phyloP scores from a whole-genome alignment of 2,113 vertebrate genomes.

The Notiomystis cincta region DNA sequence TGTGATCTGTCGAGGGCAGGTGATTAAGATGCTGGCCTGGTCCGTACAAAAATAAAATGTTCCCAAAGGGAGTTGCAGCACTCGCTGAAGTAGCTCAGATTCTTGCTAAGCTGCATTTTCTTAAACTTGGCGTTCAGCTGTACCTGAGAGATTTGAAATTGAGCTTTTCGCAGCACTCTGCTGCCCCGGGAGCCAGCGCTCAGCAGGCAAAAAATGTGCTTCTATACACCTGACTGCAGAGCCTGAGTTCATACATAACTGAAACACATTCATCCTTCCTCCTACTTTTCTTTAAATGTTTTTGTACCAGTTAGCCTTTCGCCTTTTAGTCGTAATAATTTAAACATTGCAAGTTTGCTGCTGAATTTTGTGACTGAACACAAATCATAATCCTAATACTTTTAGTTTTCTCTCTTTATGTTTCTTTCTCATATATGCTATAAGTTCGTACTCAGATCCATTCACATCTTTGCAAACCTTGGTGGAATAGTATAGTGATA shows the following conservation, averaged over 20 bases:
- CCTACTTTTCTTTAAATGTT: neutral
- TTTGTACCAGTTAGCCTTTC: neutral
- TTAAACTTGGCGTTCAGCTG: neutral
- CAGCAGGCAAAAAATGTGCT: neutral
- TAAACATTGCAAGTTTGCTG: neutral
- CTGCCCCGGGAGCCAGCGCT: neutral
- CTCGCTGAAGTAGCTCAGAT: neutral
- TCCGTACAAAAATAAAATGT: neutral
- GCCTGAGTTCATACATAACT: neutral
- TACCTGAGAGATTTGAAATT: neutral
- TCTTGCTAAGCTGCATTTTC: rapidly evolving
- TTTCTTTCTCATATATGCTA: neutral
- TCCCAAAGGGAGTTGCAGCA: neutral
- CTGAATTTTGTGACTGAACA: neutral
- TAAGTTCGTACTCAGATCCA: neutral
- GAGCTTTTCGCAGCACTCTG: neutral
- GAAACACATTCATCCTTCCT: too few species aligned
- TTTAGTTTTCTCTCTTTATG: rapidly evolving
- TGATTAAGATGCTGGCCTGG: neutral
- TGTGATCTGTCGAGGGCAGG: neutral
- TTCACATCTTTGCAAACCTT: neutral
- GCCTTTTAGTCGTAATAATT: neutral
- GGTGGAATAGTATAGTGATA: neutral
- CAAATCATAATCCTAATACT: neutral
- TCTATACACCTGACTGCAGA: neutral